Evolutionary conservation across 64 coral and sea anemone species (phyloP), one percentile per base, ranked within the genome.

Genomic region (Stichodactyla mertensii): DNA sequence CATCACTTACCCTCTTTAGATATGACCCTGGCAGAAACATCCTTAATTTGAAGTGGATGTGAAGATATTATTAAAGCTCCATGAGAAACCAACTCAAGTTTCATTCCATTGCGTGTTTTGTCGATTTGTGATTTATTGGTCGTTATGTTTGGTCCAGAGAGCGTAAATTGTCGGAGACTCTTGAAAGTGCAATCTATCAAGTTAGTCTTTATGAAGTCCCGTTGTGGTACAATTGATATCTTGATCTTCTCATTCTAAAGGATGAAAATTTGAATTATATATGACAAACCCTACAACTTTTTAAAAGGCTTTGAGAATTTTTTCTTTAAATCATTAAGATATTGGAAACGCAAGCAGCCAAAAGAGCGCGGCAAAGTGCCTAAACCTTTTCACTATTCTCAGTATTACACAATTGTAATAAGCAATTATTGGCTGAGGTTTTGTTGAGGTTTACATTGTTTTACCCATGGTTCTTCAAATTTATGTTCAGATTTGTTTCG

Each of bases 81-180:
- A 71, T 36, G 27, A 7, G 88, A 89, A 55, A 60, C 31, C 14
- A 89, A 57, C 79, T 84, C 61, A 3, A 89, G 80, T 18, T 77
- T 89, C 88, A 89, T 83, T 77, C 88, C 88, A 84, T n/a, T 84
- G 9, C 52, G 52, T 83, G 88, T 89, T 54, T 74, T 89, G 61
- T 89, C 88, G 10, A 10, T 52, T n/a, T 89, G 88, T 71, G 88
- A 89, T 67, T 71, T 89, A 31, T 31, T 23, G 23, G 81, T 83
- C 9, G 51, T 82, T 53, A 89, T 82, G 80, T 89, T 89, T 89
- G 88, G 88, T 71, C 88, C 88, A 71, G 11, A 57, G 52, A 89
- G 80, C 20, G 88, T 83, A 52, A 89, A 89, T 11, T 84, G 52
- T 16, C 70, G 9, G 27, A 89, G 51, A 84, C 88, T 88, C 67